Conservation (phyloP, 2,797 vertebrate genomes). For the Thamnophis elegans region DNA sequence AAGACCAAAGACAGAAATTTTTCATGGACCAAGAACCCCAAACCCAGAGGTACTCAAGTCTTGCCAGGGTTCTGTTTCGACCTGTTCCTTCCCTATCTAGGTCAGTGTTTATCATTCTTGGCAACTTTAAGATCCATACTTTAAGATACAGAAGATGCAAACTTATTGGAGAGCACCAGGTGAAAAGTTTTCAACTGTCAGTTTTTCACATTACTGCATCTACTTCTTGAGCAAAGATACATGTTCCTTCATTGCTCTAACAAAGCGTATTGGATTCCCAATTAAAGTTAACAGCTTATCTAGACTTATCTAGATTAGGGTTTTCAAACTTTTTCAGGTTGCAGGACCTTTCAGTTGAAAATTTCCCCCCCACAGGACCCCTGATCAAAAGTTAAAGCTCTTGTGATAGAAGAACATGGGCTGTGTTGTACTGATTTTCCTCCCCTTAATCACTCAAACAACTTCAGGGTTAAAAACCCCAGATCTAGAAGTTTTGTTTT, state of each 20-base stretch:
- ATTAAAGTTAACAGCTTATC: background rate
- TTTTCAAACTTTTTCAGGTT: background rate
- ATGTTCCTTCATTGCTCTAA: background rate
- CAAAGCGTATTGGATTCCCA: background rate
- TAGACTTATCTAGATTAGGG: background rate
- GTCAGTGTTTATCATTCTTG: background rate
- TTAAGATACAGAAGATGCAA: background rate
- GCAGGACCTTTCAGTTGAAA: background rate
- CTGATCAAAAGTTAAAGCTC: background rate
- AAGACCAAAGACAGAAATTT: too few species aligned
- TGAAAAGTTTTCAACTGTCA: background rate
- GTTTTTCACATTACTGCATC: background rate
- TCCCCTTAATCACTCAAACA: background rate
- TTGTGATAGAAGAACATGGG: background rate
- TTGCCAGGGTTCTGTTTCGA: background rate
- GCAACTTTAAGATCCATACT: background rate
- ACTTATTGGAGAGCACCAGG: background rate
- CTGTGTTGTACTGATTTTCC: background rate
- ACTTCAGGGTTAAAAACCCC: background rate
- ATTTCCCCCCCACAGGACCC: rapidly evolving
- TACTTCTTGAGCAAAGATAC: background rate
- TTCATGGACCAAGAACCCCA: background rate
- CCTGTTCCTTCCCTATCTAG: background rate
- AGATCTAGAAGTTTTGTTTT: background rate
- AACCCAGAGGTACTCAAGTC: background rate